A percentile compares a stretch with the other conserved stretches of the same genome.
Evolutionary conservation across 2,888 invertebrate species (phyloP).

Genomic region (Notocelia uddmanniana): DNA sequence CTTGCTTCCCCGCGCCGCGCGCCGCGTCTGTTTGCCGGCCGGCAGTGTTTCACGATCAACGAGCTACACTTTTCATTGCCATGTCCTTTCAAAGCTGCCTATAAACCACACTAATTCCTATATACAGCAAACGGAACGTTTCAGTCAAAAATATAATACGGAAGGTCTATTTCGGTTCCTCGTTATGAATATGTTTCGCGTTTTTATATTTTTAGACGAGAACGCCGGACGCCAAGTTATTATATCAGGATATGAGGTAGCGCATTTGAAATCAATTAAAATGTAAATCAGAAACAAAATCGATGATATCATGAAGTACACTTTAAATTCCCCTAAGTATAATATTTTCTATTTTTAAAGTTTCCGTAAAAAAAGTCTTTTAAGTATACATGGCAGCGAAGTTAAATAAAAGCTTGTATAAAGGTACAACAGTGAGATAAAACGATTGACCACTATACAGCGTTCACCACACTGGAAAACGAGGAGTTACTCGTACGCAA

Average conservation of each 20-base stretch:
- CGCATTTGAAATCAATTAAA: neutral
- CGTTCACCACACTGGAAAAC: no score
- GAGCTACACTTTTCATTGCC: slow-evolving; percentile 11
- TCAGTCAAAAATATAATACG: neutral
- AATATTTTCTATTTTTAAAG: no score
- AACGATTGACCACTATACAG: no score
- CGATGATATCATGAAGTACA: neutral
- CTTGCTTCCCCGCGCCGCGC: neutral
- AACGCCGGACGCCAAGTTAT: no score
- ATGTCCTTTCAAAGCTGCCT: slow-evolving; percentile 27
- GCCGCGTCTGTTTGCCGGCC: neutral
- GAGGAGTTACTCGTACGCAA: no score
- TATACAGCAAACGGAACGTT: neutral
- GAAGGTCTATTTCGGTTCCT: no score
- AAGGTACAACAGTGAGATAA: neutral
- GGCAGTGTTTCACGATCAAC: slow-evolving; percentile 1
- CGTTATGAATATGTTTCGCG: no score
- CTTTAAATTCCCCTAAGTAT: neutral
- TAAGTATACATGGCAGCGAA: neutral
- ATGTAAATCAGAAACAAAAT: neutral
- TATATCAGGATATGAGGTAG: no score
- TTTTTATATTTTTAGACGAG: no score
- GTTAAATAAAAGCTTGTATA: neutral
- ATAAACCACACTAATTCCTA: slow-evolving; percentile 21
- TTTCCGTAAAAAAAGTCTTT: neutral